Base-by-base conservation (phyloP, 2,113 vertebrate species). In the Pandion haliaetus region DNA sequence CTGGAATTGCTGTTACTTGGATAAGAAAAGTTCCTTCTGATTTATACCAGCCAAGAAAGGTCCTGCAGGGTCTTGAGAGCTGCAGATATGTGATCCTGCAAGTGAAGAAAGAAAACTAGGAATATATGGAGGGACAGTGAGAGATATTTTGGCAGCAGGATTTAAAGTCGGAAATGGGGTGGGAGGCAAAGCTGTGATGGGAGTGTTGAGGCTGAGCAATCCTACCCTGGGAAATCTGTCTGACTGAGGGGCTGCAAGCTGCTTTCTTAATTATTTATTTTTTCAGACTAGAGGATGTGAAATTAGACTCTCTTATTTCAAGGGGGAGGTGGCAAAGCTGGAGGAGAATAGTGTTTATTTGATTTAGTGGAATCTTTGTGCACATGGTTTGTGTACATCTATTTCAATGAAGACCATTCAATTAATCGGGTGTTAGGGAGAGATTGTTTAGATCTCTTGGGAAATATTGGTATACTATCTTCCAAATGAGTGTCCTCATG, bases 11-110 rank as follows among this genome's bases (percentile, higher is more conserved):
- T 79, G n/a, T 91, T 81, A 34, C 40, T 94, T 69, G 55, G 45
- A 62, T 71, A 72, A 80, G n/a, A 55, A 79, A 89, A 34, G 17
- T 52, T 92, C 17, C 17, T 65, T 80, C 40, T 79, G 58, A 71
- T 82, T 90, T 63, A 77, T 10, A 26, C 23, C 66, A 93, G 87
- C 78, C 84, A 79, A 95, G 67, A 85, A 81, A 90, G 85, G 76
- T 83, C 88, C 50, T 90, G 26, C 63, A 72, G 73, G 71, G 88
- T 96, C 95, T 95, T 94, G 90, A 82, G 93, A 47, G 45, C 59
- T 66, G 40, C 36, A 63, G 87, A 88, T 66, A 58, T 45, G 45
- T 19, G 77, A 91, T 87, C n/a, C 67, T 95, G 47, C 14, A 61
- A 94, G 66, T 36, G 49, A 90, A 93, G 82, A 74, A 73, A 67